A percentile compares a stretch with the other conserved stretches of the same genome.
phyloP scores from a whole-genome alignment of 1,140 invertebrate genomes.

The Sycobia sp. region DNA sequence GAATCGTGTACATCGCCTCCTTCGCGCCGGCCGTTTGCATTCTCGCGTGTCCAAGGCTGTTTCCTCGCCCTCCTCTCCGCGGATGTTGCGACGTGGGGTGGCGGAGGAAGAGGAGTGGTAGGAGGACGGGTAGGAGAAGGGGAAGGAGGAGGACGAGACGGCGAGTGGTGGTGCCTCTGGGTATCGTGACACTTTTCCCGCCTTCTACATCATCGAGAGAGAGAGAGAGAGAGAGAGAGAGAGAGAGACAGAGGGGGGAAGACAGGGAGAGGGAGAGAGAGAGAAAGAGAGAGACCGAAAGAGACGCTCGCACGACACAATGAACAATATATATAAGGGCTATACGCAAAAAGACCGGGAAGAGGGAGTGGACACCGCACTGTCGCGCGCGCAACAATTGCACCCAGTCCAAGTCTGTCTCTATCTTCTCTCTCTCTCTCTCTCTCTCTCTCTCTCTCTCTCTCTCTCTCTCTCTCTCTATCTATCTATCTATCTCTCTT shows the following conservation, averaged over 20 bases:
- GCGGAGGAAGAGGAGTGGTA: not conserved
- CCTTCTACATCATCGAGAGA: no score
- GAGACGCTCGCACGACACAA: not conserved
- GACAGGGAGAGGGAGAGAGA: no score
- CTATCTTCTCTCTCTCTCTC: not conserved
- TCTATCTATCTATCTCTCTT: not conserved
- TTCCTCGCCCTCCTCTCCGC: no score
- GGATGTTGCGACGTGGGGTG: not conserved
- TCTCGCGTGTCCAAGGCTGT: conserved; percentile 23
- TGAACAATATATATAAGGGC: no score
- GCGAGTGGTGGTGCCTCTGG: not conserved
- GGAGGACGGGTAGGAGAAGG: not conserved
- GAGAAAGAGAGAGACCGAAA: no score
- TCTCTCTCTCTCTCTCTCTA: not conserved
- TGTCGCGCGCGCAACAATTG: not conserved
- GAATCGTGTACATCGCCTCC: conserved; percentile 11
- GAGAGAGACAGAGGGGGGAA: no score
- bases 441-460: not conserved
- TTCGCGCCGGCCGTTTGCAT: conserved; percentile 24
- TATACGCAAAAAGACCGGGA: no score
- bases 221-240: no score
- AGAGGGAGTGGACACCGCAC: no score
- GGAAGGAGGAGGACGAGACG: not conserved
- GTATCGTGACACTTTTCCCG: conserved; percentile 10
- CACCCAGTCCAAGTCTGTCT: no score